A percentile compares a stretch with the other conserved stretches of the same genome.
Evolutionary conservation across 1,140 invertebrate species (phyloP).

Genomic region (Penaeus indicus): DNA sequence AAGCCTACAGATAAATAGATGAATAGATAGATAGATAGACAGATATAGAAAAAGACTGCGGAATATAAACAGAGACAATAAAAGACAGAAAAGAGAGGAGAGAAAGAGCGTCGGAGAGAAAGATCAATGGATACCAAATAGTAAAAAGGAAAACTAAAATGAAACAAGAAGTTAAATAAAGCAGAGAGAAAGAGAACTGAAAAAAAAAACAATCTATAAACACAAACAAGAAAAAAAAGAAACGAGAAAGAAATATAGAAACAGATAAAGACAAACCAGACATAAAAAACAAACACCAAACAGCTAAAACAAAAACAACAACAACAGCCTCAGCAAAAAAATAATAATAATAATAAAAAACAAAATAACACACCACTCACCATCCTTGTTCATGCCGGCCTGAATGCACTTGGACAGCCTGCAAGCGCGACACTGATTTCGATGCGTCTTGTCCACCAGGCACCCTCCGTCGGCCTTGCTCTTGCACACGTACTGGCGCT

Average conservation of each 20-base stretch:
- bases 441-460: constrained; percentile 92
- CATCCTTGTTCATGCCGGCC: constrained; percentile 77
- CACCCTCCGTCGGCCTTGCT: constrained; percentile 87
- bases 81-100: background rate
- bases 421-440: constrained; percentile 77
- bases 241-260: background rate
- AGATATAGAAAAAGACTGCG: constrained; percentile 20
- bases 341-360: no score
- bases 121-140: background rate
- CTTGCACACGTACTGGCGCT: constrained; percentile 95
- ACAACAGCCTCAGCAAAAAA: background rate
- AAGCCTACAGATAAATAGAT: background rate
- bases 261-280: background rate
- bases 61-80: background rate
- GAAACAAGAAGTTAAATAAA: background rate
- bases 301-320: background rate
- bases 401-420: constrained; percentile 74
- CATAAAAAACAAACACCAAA: background rate
- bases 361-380: constrained; percentile 67
- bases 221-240: background rate
- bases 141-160: background rate
- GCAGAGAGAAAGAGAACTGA: background rate
- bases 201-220: background rate
- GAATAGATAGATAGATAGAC: background rate
- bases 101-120: background rate